A percentile compares a stretch with the other conserved stretches of the same genome.
Evolutionary conservation across 2,888 invertebrate species (phyloP).

Genomic region (Leptogaster cylindrica): DNA sequence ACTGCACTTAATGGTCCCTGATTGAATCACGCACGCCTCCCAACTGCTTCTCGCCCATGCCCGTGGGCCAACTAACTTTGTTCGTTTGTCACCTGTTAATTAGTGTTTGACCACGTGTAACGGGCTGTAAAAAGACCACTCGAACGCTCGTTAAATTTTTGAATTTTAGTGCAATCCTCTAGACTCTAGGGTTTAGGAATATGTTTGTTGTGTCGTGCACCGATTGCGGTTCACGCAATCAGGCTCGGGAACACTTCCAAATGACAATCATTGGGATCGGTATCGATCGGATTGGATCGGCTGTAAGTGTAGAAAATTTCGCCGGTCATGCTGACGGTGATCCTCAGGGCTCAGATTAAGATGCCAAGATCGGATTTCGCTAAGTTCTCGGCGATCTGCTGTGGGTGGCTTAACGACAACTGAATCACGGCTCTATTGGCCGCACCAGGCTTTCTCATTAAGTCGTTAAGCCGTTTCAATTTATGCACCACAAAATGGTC

Average conservation of each 20-base stretch:
- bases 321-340: neutral
- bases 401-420: neutral
- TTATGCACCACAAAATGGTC: neutral
- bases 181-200: too few species aligned
- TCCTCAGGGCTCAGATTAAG: slow-evolving; percentile 1
- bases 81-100: slow-evolving; percentile 11
- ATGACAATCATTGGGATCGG: neutral
- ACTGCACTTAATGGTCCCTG: neutral
- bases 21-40: slow-evolving; percentile 5
- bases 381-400: neutral
- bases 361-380: neutral
- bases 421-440: neutral
- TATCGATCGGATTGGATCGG: slow-evolving; percentile 2
- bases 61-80: neutral
- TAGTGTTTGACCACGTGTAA: slow-evolving; percentile 17
- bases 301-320: neutral
- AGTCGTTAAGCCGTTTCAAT: slow-evolving; percentile 4
- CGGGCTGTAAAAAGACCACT: neutral
- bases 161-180: too few species aligned
- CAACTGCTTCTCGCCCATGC: neutral
- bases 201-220: too few species aligned
- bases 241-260: neutral
- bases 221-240: too few species aligned
- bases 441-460: neutral
- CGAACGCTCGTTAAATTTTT: neutral